Evolutionary conservation across 2,888 invertebrate genomes (phyloP).

Genomic region (Timema cristinae): DNA sequence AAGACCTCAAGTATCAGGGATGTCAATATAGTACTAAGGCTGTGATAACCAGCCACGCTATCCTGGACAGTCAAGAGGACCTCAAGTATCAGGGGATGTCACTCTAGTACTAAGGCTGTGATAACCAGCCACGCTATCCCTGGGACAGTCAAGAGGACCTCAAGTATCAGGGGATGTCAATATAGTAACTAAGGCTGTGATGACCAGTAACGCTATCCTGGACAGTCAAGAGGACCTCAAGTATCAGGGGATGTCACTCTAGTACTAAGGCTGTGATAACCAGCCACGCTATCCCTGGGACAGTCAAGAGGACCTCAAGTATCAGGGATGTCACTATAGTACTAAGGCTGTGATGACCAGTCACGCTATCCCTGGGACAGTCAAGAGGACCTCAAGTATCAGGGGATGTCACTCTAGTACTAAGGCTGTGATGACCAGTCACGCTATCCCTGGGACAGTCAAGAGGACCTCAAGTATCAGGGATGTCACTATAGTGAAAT

Average conservation of each 20-base stretch:
- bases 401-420: too few species aligned
- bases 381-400: too few species aligned
- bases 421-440: conserved; percentile 39
- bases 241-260: too few species aligned
- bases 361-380: conserved; percentile 38
- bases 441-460: conserved; percentile 36
- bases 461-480: too few species aligned
- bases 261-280: conserved; percentile 36
- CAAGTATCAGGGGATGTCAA: too few species aligned
- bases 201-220: conserved; percentile 40
- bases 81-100: too few species aligned
- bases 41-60: conserved; percentile 42
- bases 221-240: not conserved
- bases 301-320: not conserved
- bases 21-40: too few species aligned
- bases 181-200: conserved; percentile 33
- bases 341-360: conserved; percentile 37
- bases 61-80: conserved; percentile 15
- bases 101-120: conserved; percentile 28
- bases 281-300: conserved; percentile 39
- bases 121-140: conserved; percentile 41
- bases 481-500: too few species aligned
- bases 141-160: conserved; percentile 7
- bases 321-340: too few species aligned
- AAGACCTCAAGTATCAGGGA: too few species aligned